Percentiles rank a stretch among this genome's conserved stretches.
phyloP scores from a whole-genome alignment of 2,888 invertebrate species.

The Phyllotreta cruciferae region DNA sequence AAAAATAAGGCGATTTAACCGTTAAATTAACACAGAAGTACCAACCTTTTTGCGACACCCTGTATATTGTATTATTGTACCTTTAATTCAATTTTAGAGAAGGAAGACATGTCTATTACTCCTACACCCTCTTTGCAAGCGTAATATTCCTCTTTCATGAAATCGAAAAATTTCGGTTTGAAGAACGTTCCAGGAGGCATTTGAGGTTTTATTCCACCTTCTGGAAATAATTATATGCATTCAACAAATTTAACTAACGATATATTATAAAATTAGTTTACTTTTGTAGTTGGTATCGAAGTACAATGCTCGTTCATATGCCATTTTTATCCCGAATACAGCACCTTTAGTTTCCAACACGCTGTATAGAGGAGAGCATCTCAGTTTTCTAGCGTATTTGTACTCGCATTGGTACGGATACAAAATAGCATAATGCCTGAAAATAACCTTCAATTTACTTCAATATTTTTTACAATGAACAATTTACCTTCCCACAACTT shows the following conservation, averaged over 20 bases:
- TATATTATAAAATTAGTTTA: conserved; percentile 45
- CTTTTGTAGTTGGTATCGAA: conserved; percentile 67
- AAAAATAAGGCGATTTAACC: too few relatives aligned
- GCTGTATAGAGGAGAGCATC: conserved; percentile 74
- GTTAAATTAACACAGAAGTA: too few relatives aligned
- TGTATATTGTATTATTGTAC: conserved; percentile 56
- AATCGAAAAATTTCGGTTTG: conserved; percentile 74
- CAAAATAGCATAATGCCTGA: conserved; percentile 64
- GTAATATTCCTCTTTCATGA: conserved; percentile 73
- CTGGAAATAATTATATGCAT: conserved; percentile 47
- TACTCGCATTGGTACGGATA: conserved; percentile 69
- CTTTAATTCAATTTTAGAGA: conserved; percentile 77
- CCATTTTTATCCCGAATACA: conserved; percentile 74
- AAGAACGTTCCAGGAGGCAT: conserved; percentile 71
- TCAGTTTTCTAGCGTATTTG: conserved; percentile 66
- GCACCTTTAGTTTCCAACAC: conserved; percentile 70
- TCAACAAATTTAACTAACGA: background rate
- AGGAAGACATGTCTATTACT: conserved; percentile 80
- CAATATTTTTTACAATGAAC: conserved; percentile 9
- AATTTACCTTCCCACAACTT: conserved; percentile 67
- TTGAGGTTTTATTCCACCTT: conserved; percentile 61
- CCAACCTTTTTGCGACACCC: too few relatives aligned
- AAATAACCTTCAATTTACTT: conserved; percentile 33
- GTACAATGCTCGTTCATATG: conserved; percentile 74
- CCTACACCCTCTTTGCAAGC: conserved; percentile 80